These are phyloP conservation scores for Eulithis prunata DNA, from an alignment of 2,888 invertebrate genomes.

Conservation along the genomic window DNA sequence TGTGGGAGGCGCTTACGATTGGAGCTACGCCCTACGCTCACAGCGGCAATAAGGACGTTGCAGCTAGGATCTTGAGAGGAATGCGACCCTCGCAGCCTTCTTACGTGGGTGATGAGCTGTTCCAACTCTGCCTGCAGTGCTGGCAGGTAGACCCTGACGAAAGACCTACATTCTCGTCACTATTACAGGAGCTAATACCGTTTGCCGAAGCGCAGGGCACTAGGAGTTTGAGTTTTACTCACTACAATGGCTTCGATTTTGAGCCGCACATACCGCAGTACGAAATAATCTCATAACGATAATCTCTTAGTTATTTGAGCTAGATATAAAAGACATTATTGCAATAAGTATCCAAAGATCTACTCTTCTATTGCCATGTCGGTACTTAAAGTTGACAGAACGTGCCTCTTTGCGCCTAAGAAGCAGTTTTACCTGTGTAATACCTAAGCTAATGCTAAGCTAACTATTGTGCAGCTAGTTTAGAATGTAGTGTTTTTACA, in stretches of 20 bases:
- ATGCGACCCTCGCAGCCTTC: constrained; percentile 89
- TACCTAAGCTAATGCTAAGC: constrained; percentile 4
- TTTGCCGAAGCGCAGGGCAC: constrained; percentile 65
- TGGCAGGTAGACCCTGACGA: constrained; percentile 94
- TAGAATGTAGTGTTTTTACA: constrained; percentile 5
- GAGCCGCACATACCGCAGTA: constrained; percentile 76
- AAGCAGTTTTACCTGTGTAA: constrained; percentile 1
- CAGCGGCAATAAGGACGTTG: constrained; percentile 87
- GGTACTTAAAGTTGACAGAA: constrained; percentile 1
- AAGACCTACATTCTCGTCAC: constrained; percentile 88
- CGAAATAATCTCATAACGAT: constrained; percentile 69
- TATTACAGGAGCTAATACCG: constrained; percentile 77
- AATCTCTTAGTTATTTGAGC: constrained; percentile 11
- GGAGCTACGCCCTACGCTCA: constrained; percentile 91
- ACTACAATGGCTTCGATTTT: constrained; percentile 75
- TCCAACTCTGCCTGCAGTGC: constrained; percentile 92
- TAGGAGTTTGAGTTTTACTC: constrained; percentile 73
- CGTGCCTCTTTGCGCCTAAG: constrained; percentile 12
- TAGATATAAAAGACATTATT: constrained; percentile 17
- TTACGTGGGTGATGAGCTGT: constrained; percentile 90
- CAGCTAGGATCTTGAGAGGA: constrained; percentile 88
- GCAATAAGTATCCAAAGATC: constrained; percentile 43
- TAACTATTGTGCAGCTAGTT: constrained; percentile 4
- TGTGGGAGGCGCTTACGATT: constrained; percentile 93
- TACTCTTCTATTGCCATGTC: constrained; percentile 24